Evolutionary conservation across 1,140 invertebrate genomes (phyloP).

Genomic region (Drosophila bipectinata): DNA sequence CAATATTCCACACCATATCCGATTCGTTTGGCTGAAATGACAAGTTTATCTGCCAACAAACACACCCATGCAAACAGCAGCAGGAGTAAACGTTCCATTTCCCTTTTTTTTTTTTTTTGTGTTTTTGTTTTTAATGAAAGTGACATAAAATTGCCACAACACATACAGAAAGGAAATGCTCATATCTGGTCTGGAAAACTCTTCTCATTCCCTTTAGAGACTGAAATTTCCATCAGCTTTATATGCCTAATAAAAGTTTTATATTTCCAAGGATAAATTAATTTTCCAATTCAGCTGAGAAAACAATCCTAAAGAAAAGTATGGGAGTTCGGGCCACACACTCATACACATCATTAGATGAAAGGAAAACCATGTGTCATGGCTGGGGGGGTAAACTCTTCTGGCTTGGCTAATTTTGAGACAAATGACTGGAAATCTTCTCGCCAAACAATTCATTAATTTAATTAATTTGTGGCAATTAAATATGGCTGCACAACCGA

Average conservation of each 20-base stretch:
- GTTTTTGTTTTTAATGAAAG: slow-evolving; percentile 37
- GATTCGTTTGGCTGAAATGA: slow-evolving; percentile 26
- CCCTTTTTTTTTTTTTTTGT: slow-evolving; percentile 16
- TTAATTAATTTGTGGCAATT: slow-evolving; percentile 80
- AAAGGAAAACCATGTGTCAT: slow-evolving; percentile 58
- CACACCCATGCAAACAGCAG: slow-evolving; percentile 1
- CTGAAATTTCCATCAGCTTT: slow-evolving; percentile 51
- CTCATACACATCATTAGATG: slow-evolving; percentile 43
- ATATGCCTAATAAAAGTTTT: slow-evolving; percentile 63
- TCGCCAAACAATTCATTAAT: slow-evolving; percentile 76
- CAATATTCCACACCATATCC: slow-evolving; percentile 40
- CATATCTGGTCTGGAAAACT: slow-evolving; percentile 8
- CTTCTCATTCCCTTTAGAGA: slow-evolving; percentile 14
- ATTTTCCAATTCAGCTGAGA: slow-evolving; percentile 55
- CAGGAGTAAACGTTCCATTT: slow-evolving; percentile 30
- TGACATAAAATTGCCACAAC: slow-evolving; percentile 37
- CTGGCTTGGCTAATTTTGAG: slow-evolving; percentile 49
- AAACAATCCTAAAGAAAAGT: slow-evolving; percentile 9
- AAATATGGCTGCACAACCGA: slow-evolving; percentile 45
- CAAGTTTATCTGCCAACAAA: slow-evolving; percentile 39
- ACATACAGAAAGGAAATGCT: background rate
- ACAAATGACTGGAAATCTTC: slow-evolving; percentile 57
- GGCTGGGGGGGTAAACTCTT: slow-evolving; percentile 12
- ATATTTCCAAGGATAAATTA: slow-evolving; percentile 53
- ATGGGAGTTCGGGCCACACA: background rate